Percentiles rank a stretch among this genome's conserved stretches.
phyloP scores from a whole-genome alignment of 2,888 invertebrate species.

The Cylindroiulus punctatus region DNA sequence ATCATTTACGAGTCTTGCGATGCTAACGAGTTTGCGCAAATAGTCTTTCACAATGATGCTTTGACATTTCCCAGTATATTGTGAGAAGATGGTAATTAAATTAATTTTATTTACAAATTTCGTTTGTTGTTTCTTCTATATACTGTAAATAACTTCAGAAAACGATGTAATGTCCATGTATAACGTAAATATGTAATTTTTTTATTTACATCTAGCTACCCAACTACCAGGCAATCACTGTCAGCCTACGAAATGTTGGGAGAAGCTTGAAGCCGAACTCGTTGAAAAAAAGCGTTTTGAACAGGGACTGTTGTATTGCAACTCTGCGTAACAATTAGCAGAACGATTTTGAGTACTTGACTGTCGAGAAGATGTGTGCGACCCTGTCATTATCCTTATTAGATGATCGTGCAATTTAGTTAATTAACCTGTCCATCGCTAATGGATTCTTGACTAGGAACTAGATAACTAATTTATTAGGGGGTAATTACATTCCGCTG shows the following conservation, averaged over 20 bases:
- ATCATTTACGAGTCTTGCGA: background rate
- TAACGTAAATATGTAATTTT: too few species aligned
- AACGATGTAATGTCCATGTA: too few species aligned
- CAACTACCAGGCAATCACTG: too few species aligned
- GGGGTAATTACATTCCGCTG: background rate
- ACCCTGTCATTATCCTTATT: background rate
- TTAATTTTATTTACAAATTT: constrained; percentile 12
- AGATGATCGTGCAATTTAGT: background rate
- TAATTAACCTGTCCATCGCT: background rate
- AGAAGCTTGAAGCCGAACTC: too few species aligned
- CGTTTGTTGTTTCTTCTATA: background rate
- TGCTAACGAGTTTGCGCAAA: background rate
- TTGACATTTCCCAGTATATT: background rate
- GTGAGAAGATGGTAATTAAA: background rate
- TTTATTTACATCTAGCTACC: too few species aligned
- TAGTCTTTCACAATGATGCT: constrained; percentile 12
- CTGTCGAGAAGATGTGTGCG: background rate
- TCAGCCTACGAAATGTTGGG: too few species aligned
- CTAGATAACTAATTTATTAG: background rate
- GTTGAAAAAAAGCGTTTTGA: too few species aligned
- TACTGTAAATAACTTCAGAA: too few species aligned
- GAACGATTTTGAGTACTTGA: background rate
- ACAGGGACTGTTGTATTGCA: too few species aligned
- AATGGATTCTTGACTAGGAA: background rate
- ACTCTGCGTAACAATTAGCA: background rate